A percentile compares a stretch with the other conserved stretches of the same genome.
Conservation (phyloP, 2,888 invertebrate species). For the Drosophila flavopinicola region DNA sequence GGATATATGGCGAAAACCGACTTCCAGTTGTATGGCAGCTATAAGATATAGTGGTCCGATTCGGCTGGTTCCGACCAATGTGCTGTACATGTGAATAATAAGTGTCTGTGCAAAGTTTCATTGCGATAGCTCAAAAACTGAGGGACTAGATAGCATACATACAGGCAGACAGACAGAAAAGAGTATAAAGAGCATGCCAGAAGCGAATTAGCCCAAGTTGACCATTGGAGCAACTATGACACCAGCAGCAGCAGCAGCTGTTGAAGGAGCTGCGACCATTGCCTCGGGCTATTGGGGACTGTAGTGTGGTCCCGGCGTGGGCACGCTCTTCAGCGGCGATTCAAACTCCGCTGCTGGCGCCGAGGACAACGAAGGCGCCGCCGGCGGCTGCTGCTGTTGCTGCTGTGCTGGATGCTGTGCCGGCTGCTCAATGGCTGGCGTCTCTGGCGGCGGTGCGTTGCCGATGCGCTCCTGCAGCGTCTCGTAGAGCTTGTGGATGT, state of each 20-base stretch:
- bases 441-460: conserved; percentile 84
- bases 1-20: too few species aligned
- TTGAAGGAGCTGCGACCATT: background rate
- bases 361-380: conserved; percentile 84
- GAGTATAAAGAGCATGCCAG: too few species aligned
- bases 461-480: conserved; percentile 91
- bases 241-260: background rate
- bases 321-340: conserved; percentile 93
- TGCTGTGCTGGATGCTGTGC: too few species aligned
- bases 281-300: conserved; percentile 59
- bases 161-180: too few species aligned
- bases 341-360: conserved; percentile 88
- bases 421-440: conserved; percentile 88
- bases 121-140: too few species aligned
- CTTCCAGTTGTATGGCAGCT: too few species aligned
- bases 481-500: conserved; percentile 92
- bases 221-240: background rate
- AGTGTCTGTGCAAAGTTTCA: too few species aligned
- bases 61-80: too few species aligned
- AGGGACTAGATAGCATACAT: too few species aligned
- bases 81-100: too few species aligned
- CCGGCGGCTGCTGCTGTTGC: conserved; percentile 62
- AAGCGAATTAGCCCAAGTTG: too few species aligned
- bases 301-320: conserved; percentile 90
- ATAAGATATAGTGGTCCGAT: too few species aligned